Base-by-base conservation (phyloP, 2,888 invertebrate species). In the Plebejus argus region DNA sequence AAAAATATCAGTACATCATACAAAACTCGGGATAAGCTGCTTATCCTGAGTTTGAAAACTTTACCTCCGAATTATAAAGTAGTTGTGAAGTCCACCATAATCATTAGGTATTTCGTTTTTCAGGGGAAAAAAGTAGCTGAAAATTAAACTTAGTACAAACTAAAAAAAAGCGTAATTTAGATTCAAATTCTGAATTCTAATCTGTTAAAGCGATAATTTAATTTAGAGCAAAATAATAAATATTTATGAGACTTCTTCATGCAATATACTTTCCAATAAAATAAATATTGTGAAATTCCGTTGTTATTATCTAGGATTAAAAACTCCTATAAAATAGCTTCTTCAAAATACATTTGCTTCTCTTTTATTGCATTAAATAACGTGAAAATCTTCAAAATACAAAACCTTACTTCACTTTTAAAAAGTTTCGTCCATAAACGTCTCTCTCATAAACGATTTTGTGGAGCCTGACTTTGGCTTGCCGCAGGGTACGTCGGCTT, bases 221-320 rank as follows among this genome's bases (percentile, higher is more conserved):
- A 66, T 66, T 66, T 20, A 28, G 66, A 66, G 66, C 66, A 66
- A 15, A 33, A 66, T 33, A 28, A 66, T 66, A 15, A 66, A 66
- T 28, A 28, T 66, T 33, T 28, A 33, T 5, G 1, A 18, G 8
- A 66, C 15, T 28, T 53, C 15, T 28, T 53, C 8, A 33, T 66
- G 1, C 18, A 7, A 66, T 15, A 66, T 23, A 8, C 20, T 61
- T 61, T 10, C 20, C 28, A 28, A 66, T 66, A 18, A 28, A 66
- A 66, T 33, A 66, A 66, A 66, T 15, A 33, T n/a, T n/a, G n/a
- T 66, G 12, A 33, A 66, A 3, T 66, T 33, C 28, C 18, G 33
- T 66, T 33, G 23, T 28, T 66, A 28, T 66, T 18, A 33, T 66
- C 4, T 28, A 28, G 33, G 23, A 66, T 66, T 23, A 66, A 66